Percentiles rank a stretch among this genome's conserved stretches.
phyloP scores from a whole-genome alignment of 2,888 invertebrate species.

The Drosophila acutilabella region DNA sequence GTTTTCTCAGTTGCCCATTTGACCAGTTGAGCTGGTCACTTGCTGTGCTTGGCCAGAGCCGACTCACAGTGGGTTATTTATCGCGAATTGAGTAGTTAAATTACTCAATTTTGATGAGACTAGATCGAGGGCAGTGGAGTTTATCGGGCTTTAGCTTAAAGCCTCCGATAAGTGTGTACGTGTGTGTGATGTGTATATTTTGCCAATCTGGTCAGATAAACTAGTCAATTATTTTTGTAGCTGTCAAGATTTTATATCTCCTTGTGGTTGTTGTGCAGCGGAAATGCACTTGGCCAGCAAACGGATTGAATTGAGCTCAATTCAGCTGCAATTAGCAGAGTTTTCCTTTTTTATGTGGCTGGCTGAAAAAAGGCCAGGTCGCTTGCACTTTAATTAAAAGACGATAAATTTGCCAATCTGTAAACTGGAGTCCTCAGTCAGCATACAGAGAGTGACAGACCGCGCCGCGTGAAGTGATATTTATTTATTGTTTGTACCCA shows the following conservation, averaged over 20 bases:
- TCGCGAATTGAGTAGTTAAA: conserved; percentile 82
- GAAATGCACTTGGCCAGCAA: conserved; percentile 49
- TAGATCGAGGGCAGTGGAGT: conserved; percentile 46
- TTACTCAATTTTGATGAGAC: conserved; percentile 77
- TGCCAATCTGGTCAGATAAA: conserved; percentile 60
- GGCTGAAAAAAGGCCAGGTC: conserved; percentile 74
- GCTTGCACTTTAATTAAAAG: conserved; percentile 85
- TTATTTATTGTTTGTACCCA: conserved; percentile 83
- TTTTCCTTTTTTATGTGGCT: conserved; percentile 34
- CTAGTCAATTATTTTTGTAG: conserved; percentile 65
- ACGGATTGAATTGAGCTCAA: conserved; percentile 16
- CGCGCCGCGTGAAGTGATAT: conserved; percentile 73
- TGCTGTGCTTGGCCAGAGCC: conserved; percentile 51
- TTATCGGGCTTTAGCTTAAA: conserved; percentile 42
- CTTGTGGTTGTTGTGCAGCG: conserved; percentile 22
- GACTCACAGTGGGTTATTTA: conserved; percentile 75
- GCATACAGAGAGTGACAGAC: conserved; percentile 58
- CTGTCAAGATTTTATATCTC: conserved; percentile 50
- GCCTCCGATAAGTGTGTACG: conserved; percentile 52
- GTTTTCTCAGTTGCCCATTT: conserved; percentile 19
- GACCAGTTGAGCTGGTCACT: conserved; percentile 39
- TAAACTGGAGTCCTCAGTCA: conserved; percentile 43
- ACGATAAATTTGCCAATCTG: conserved; percentile 83
- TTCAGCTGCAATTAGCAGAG: conserved; percentile 71
- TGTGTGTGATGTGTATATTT: conserved; percentile 54